These are phyloP conservation scores for Scomber japonicus DNA, from an alignment of 2,113 vertebrate genomes.

Conservation along the genomic window DNA sequence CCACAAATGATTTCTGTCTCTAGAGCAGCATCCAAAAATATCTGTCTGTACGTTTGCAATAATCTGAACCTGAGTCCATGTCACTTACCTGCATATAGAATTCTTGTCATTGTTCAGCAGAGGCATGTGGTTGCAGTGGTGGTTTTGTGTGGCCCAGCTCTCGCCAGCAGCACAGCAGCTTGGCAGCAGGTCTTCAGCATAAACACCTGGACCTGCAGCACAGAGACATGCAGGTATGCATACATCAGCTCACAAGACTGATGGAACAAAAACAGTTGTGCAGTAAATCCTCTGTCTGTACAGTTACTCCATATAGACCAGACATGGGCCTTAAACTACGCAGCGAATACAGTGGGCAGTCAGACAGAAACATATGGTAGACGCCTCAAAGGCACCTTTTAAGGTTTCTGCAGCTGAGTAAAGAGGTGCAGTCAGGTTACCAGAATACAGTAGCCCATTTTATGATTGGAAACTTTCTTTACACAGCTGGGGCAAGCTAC, in stretches of 20 bases:
- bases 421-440: slow-evolving; percentile 27
- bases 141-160: slow-evolving; percentile 89
- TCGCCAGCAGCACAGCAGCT: slow-evolving; percentile 91
- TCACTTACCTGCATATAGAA: slow-evolving; percentile 89
- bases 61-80: too few species aligned
- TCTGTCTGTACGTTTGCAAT: not conserved
- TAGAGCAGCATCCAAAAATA: not conserved
- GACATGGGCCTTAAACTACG: slow-evolving; percentile 6
- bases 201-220: slow-evolving; percentile 33
- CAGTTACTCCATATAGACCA: not conserved
- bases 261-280: slow-evolving; percentile 37
- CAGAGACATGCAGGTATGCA: slow-evolving; percentile 43
- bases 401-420: slow-evolving; percentile 35
- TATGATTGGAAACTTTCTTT: slow-evolving; percentile 52
- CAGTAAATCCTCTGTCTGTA: slow-evolving; percentile 37
- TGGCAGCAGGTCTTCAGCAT: slow-evolving; percentile 84
- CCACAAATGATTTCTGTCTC: not conserved
- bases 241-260: slow-evolving; percentile 35
- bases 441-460: slow-evolving; percentile 51
- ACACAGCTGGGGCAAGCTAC: not conserved
- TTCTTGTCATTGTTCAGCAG: slow-evolving; percentile 69
- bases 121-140: slow-evolving; percentile 88
- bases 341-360: slow-evolving; percentile 17
- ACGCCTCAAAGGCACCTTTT: slow-evolving; percentile 48
- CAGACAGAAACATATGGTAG: slow-evolving; percentile 59